Conservation (phyloP, 2,888 invertebrate species). For the Adineta ricciae region DNA sequence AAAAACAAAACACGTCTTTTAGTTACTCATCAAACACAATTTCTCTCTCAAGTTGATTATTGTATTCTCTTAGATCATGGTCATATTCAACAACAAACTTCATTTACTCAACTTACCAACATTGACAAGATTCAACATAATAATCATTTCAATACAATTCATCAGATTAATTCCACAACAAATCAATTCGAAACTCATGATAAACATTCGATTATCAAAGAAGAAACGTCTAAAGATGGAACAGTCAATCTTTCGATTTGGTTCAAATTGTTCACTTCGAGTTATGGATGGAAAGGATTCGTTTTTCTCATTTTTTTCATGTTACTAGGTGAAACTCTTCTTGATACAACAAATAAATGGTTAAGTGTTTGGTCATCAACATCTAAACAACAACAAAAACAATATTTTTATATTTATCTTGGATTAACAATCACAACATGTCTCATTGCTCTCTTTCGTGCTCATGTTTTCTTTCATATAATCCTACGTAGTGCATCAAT, state of each 20-base stretch:
- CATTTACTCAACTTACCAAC: background rate
- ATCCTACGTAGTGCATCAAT: background rate
- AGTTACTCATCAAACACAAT: background rate
- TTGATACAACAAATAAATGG: background rate
- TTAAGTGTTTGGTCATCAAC: background rate
- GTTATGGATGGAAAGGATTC: background rate
- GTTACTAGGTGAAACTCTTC: background rate
- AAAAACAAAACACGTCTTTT: slow-evolving; percentile 35
- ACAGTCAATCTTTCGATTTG: background rate
- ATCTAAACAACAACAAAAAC: background rate
- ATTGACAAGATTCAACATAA: background rate
- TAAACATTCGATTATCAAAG: background rate
- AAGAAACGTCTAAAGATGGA: background rate
- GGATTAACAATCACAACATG: background rate
- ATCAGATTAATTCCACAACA: too few relatives aligned
- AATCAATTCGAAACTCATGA: background rate
- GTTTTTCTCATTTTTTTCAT: background rate
- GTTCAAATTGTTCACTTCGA: background rate
- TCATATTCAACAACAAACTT: background rate
- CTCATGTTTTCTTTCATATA: background rate
- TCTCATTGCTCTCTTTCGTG: background rate
- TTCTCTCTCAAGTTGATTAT: background rate
- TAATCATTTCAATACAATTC: background rate
- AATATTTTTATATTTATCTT: background rate
- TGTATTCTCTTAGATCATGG: background rate